These are phyloP conservation scores for Onychomys leucogaster DNA, from an alignment of 2,797 vertebrate species.

Conservation along the genomic window DNA sequence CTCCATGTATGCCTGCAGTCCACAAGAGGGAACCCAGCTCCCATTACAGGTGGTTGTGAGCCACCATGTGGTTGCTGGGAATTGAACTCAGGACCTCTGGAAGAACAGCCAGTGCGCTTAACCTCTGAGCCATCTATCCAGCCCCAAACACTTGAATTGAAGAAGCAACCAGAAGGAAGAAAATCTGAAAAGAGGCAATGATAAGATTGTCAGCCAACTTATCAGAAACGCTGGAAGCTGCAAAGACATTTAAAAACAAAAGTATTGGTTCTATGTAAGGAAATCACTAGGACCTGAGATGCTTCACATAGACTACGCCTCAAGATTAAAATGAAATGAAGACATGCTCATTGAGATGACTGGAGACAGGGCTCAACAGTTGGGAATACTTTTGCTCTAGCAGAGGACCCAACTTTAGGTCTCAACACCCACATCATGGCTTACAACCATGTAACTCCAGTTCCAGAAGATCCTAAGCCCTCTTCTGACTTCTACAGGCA, in stretches of 20 bases:
- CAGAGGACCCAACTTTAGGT: neutral
- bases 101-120: no score
- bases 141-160: neutral
- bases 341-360: neutral
- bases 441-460: neutral
- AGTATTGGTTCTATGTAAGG: neutral
- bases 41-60: no score
- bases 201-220: slow-evolving; percentile 26
- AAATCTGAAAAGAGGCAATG: neutral
- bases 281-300: neutral
- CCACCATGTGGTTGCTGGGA: no score
- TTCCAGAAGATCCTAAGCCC: neutral
- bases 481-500: neutral
- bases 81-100: no score
- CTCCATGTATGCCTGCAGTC: no score
- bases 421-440: neutral
- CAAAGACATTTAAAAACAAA: neutral
- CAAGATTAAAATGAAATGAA: slow-evolving; percentile 48
- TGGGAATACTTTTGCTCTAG: no score
- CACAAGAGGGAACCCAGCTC: no score
- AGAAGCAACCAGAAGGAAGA: neutral
- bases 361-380: neutral
- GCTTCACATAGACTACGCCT: slow-evolving; percentile 7
- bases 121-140: no score
- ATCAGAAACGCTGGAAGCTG: slow-evolving; percentile 17